Percentiles rank a stretch among this genome's conserved stretches.
These are phyloP conservation scores for Eilema griseolum DNA, from an alignment of 2,888 invertebrate species.

Conservation along the genomic window DNA sequence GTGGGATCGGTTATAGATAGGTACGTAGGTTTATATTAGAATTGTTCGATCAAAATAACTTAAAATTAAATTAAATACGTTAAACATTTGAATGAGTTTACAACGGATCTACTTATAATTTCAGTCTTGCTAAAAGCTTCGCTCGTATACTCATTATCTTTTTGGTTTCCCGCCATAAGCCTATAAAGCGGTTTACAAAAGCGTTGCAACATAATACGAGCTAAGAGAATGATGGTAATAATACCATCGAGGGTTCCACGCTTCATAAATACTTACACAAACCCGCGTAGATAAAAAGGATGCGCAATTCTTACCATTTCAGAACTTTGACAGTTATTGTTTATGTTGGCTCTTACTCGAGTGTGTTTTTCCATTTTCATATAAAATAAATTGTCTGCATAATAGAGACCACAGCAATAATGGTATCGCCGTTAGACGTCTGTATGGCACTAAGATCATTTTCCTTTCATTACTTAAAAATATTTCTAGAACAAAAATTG, in stretches of 20 bases:
- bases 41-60: neutral
- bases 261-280: conserved; percentile 48
- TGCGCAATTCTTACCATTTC: conserved; percentile 52
- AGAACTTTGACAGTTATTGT: conserved; percentile 49
- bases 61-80: neutral
- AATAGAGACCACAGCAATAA: neutral
- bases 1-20: no score
- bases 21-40: no score
- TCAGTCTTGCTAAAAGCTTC: conserved; percentile 18
- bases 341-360: conserved; percentile 44
- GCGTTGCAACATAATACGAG: conserved; percentile 56
- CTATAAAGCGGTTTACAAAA: conserved; percentile 59
- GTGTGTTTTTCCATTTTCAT: conserved; percentile 46
- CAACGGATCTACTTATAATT: conserved; percentile 13
- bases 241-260: conserved; percentile 53
- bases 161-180: conserved; percentile 31
- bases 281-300: conserved; percentile 45
- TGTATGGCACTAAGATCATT: no score
- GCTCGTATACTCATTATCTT: conserved; percentile 30
- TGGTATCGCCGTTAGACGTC: no score
- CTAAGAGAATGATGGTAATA: conserved; percentile 56
- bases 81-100: neutral
- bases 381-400: conserved; percentile 26
- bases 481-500: no score
- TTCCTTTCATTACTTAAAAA: no score